Conservation (phyloP, 2,888 invertebrate species). For the Drosophila macrospina region DNA sequence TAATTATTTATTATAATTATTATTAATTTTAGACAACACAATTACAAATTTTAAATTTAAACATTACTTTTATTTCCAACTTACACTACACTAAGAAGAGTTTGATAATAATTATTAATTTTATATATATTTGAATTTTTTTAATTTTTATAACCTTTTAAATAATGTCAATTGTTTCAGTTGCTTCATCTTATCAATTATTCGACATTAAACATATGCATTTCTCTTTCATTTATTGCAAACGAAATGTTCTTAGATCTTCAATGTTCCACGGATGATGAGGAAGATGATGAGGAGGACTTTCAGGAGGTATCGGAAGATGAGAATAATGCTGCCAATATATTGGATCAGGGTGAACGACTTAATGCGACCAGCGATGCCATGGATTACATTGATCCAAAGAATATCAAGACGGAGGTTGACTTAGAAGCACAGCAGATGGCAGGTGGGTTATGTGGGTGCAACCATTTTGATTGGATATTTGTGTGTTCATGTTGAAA, state of each 20-base stretch:
- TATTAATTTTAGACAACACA: constrained; percentile 12
- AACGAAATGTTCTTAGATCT: constrained; percentile 86
- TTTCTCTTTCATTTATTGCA: background rate
- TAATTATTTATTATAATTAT: constrained; percentile 10
- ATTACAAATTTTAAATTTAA: background rate
- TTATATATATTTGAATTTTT: constrained; percentile 14
- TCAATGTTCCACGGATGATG: constrained; percentile 90
- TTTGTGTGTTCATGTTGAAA: constrained; percentile 10
- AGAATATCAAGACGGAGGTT: constrained; percentile 80
- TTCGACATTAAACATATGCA: background rate
- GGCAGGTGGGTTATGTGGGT: constrained; percentile 66
- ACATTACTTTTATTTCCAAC: background rate
- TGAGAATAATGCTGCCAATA: constrained; percentile 86
- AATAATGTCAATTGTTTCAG: constrained; percentile 29
- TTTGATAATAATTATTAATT: background rate
- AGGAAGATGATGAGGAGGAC: constrained; percentile 88
- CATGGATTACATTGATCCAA: constrained; percentile 77
- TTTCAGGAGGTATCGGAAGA: constrained; percentile 88
- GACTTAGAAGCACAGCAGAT: constrained; percentile 78
- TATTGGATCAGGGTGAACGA: constrained; percentile 84
- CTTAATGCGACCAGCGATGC: constrained; percentile 57
- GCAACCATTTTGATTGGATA: background rate
- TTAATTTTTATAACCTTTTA: background rate
- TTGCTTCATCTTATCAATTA: background rate
- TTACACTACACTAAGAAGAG: background rate